phyloP scores from a whole-genome alignment of 1,140 invertebrate genomes.

The Pararge aegeria region DNA sequence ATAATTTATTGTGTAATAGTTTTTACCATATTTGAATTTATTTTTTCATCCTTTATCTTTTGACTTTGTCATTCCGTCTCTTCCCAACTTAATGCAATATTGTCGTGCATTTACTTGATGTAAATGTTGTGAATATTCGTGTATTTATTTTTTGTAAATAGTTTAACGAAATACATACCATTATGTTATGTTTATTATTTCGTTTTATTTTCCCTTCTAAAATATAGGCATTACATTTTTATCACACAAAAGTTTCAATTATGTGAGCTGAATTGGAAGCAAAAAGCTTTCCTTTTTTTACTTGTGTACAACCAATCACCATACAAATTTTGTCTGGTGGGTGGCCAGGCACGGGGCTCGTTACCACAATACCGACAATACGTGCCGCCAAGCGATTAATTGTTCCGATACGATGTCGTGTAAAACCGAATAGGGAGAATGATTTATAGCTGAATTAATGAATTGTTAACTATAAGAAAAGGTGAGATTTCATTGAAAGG shows the following conservation, averaged over 20 bases:
- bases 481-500: too few species aligned
- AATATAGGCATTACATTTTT: background rate
- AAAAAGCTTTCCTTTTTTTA: too few species aligned
- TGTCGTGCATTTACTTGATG: constrained; percentile 46
- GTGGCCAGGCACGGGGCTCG: too few species aligned
- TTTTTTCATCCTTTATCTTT: constrained; percentile 3
- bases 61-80: constrained; percentile 44
- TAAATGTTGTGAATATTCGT: constrained; percentile 56
- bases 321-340: too few species aligned
- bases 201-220: constrained; percentile 1
- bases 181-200: constrained; percentile 24
- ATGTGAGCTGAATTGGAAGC: too few species aligned
- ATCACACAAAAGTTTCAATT: background rate
- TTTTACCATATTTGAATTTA: background rate
- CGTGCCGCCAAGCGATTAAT: too few species aligned
- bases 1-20: constrained; percentile 4
- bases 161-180: constrained; percentile 48
- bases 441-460: too few species aligned
- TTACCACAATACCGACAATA: too few species aligned
- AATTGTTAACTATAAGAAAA: too few species aligned
- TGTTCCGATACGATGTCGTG: too few species aligned
- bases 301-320: too few species aligned
- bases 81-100: constrained; percentile 15
- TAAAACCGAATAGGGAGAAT: too few species aligned
- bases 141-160: constrained; percentile 74